These are phyloP conservation scores for Microplitis manilae DNA, from an alignment of 2,888 invertebrate genomes.

Conservation along the genomic window DNA sequence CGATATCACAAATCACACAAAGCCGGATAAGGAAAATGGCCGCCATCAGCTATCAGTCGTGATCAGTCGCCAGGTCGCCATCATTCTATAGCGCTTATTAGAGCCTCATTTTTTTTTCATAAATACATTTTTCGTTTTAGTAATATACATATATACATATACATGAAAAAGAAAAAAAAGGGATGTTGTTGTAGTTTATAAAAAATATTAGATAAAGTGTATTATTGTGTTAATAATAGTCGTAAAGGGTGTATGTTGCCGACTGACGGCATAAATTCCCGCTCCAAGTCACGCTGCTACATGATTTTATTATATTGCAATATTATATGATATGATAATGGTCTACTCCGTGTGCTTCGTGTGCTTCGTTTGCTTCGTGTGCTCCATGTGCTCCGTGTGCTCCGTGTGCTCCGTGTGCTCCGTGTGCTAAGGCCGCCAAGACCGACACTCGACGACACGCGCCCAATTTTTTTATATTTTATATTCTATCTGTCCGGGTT, in stretches of 20 bases:
- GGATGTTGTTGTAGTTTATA: not conserved
- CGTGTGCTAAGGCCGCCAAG: slow-evolving; percentile 19
- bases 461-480: slow-evolving; percentile 32
- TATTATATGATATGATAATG: not conserved
- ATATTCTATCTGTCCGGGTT: slow-evolving; percentile 36
- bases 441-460: slow-evolving; percentile 39
- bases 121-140: slow-evolving; percentile 17
- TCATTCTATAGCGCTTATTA: slow-evolving; percentile 50
- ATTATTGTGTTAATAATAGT: slow-evolving; percentile 26
- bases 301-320: not conserved
- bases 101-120: slow-evolving; percentile 49
- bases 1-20: not conserved
- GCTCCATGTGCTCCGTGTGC: slow-evolving; percentile 15
- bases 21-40: slow-evolving; percentile 61
- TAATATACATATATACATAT: too few relatives aligned
- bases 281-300: slow-evolving; percentile 33
- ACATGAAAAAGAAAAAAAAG: too few relatives aligned
- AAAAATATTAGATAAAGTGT: slow-evolving; percentile 17
- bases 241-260: slow-evolving; percentile 34
- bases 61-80: slow-evolving; percentile 57
- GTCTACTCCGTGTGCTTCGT: slow-evolving; percentile 22
- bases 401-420: slow-evolving; percentile 19
- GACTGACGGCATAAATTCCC: slow-evolving; percentile 31
- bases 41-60: slow-evolving; percentile 49
- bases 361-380: slow-evolving; percentile 13